These are phyloP conservation scores for Plagiodera versicolora DNA, from an alignment of 2,888 invertebrate species.

Conservation along the genomic window DNA sequence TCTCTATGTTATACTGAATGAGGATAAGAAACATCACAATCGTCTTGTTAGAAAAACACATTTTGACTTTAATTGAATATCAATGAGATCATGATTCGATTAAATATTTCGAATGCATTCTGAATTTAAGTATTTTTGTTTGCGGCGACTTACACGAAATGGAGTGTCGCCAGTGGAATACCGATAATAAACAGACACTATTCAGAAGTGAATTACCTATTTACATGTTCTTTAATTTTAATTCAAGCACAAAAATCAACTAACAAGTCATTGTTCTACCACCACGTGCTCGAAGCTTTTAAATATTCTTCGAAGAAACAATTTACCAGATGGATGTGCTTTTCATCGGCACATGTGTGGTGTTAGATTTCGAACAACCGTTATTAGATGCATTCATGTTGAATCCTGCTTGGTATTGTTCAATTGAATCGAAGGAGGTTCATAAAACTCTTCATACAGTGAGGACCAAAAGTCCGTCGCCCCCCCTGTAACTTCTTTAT, in stretches of 20 bases:
- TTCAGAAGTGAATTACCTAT: slow-evolving; percentile 12
- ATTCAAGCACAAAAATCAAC: slow-evolving; percentile 13
- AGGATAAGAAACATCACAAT: not conserved
- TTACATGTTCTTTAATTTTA: slow-evolving; percentile 5
- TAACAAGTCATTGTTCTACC: slow-evolving; percentile 14
- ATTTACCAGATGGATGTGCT: slow-evolving; percentile 10
- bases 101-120: slow-evolving; percentile 7
- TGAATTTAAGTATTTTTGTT: slow-evolving; percentile 4
- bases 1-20: not conserved
- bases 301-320: slow-evolving; percentile 14
- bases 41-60: not conserved
- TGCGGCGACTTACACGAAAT: slow-evolving; percentile 5
- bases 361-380: not conserved
- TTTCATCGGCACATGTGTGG: not conserved
- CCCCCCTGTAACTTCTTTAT: too few relatives aligned
- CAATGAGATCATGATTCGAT: not conserved
- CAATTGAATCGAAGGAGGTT: too few relatives aligned
- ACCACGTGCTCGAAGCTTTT: slow-evolving; percentile 10
- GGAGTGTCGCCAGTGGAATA: slow-evolving; percentile 5
- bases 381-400: not conserved
- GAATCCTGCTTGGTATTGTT: not conserved
- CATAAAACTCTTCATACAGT: too few relatives aligned
- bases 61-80: not conserved
- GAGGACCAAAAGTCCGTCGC: too few relatives aligned
- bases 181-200: slow-evolving; percentile 7